A percentile compares a stretch with the other conserved stretches of the same genome.
Evolutionary conservation across 2,113 vertebrate genomes (phyloP).

Genomic region (Spea bombifrons): DNA sequence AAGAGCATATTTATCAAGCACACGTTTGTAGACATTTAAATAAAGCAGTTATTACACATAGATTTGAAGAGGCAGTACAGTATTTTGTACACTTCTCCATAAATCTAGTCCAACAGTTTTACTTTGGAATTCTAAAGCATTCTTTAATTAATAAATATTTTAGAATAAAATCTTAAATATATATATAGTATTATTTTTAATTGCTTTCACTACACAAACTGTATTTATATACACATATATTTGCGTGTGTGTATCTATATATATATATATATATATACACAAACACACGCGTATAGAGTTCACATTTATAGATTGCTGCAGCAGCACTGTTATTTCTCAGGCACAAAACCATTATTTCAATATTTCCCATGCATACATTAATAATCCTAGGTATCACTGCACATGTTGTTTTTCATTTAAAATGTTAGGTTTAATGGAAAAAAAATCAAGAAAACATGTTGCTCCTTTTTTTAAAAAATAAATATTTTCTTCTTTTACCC

Average conservation of each 20-base stretch:
- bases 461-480: no score
- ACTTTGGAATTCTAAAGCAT: slow-evolving; percentile 9
- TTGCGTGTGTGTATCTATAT: not conserved
- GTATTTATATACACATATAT: slow-evolving; percentile 2
- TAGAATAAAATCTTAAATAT: slow-evolving; percentile 17
- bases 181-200: slow-evolving; percentile 20
- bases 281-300: not conserved
- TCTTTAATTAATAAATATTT: slow-evolving; percentile 3
- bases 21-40: not conserved
- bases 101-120: not conserved
- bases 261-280: slow-evolving; percentile 1
- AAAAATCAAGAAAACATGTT: no score
- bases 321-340: slow-evolving; percentile 20
- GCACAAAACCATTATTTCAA: slow-evolving; percentile 6
- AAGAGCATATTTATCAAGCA: not conserved
- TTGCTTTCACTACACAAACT: slow-evolving; percentile 1
- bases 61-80: not conserved
- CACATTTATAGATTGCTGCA: slow-evolving; percentile 15
- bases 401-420: no score
- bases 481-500: no score
- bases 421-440: no score
- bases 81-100: not conserved
- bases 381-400: no score
- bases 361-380: no score
- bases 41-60: not conserved